Percentiles rank a stretch among this genome's conserved stretches.
These are phyloP conservation scores for Upupa epops DNA, from an alignment of 2,113 vertebrate species.

Conservation along the genomic window DNA sequence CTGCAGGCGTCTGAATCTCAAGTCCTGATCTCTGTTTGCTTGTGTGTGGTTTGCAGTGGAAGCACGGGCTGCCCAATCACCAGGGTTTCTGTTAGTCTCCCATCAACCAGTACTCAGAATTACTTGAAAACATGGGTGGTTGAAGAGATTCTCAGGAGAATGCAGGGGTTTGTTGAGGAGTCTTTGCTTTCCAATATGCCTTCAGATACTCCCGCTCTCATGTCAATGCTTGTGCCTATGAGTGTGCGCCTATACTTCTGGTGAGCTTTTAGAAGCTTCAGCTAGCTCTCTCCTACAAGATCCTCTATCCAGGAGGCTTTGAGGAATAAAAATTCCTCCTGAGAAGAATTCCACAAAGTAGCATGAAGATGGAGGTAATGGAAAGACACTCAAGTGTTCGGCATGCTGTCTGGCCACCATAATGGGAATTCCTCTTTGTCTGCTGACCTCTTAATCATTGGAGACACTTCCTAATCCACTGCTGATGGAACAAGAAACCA, in stretches of 20 bases:
- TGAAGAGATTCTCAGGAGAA: neutral
- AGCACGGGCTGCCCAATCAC: neutral
- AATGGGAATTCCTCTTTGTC: neutral
- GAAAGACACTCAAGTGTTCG: neutral
- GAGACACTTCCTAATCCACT: neutral
- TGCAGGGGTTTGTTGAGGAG: neutral
- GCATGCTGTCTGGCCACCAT: neutral
- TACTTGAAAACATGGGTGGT: neutral
- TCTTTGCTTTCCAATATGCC: neutral
- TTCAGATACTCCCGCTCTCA: neutral
- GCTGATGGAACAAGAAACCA: neutral
- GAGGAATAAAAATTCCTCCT: neutral
- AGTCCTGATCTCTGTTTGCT: neutral
- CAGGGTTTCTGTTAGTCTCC: neutral
- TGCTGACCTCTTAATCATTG: neutral
- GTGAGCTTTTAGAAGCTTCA: neutral
- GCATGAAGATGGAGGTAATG: neutral
- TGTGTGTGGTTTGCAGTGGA: neutral
- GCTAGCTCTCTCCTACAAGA: neutral
- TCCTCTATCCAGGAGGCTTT: neutral
- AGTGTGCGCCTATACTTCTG: neutral
- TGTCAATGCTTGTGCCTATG: neutral
- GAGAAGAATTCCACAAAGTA: neutral
- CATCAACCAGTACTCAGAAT: neutral
- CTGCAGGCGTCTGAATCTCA: neutral